These are phyloP conservation scores for Lamellibrachia columna DNA, from an alignment of 2,888 invertebrate species.

Conservation along the genomic window DNA sequence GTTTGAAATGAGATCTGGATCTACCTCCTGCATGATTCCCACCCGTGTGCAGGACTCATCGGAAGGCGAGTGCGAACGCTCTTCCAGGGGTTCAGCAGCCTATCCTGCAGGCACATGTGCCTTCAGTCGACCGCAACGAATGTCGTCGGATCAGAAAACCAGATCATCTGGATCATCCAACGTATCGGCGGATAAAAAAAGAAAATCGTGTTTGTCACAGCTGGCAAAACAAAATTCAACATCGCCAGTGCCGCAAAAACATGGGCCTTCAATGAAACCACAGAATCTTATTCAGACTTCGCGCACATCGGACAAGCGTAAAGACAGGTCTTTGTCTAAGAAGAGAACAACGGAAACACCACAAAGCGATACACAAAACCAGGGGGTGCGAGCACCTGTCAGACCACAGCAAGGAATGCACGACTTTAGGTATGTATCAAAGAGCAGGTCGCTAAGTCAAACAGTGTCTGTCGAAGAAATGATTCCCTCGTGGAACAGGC, in stretches of 20 bases:
- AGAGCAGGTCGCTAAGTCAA: background rate
- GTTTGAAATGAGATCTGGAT: background rate
- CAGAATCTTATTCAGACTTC: background rate
- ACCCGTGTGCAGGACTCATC: background rate
- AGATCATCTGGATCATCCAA: background rate
- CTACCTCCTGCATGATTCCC: background rate
- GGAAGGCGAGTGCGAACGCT: background rate
- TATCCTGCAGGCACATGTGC: background rate
- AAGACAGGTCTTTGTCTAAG: background rate
- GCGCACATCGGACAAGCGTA: background rate
- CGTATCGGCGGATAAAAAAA: background rate
- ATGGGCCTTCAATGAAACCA: background rate
- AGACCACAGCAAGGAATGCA: background rate
- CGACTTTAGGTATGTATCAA: background rate
- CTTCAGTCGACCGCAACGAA: background rate
- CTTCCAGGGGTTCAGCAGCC: background rate
- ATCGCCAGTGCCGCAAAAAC: background rate
- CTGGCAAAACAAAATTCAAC: background rate
- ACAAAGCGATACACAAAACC: background rate
- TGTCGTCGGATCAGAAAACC: background rate
- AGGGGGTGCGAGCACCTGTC: background rate
- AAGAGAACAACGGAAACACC: background rate
- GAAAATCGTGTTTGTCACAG: background rate
- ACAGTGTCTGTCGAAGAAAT: background rate
- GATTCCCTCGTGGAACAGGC: background rate